These are phyloP conservation scores for Neodiprion virginianus DNA, from an alignment of 1,140 invertebrate species.

Conservation along the genomic window DNA sequence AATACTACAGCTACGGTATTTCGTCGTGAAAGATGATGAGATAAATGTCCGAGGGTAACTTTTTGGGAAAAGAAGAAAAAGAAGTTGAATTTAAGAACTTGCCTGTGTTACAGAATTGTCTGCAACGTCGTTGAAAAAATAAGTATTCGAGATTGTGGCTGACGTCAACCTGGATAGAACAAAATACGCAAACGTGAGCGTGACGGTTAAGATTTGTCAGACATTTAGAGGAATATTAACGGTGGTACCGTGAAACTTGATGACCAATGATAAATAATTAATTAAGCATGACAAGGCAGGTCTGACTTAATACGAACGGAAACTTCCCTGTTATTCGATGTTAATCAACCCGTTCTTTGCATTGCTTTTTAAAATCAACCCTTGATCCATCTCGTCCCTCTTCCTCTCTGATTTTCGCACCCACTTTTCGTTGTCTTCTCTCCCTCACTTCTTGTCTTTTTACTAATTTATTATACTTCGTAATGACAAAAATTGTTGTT, in stretches of 20 bases:
- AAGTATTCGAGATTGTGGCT: too few species aligned
- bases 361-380: not conserved
- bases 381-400: not conserved
- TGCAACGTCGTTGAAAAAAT: not conserved
- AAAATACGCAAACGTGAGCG: not conserved
- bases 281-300: not conserved
- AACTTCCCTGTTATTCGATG: not conserved
- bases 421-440: too few species aligned
- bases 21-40: too few species aligned
- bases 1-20: too few species aligned
- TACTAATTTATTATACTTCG: not conserved
- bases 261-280: not conserved
- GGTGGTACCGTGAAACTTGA: not conserved
- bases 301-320: not conserved
- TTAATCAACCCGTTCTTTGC: not conserved
- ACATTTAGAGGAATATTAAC: not conserved
- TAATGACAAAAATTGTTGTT: not conserved
- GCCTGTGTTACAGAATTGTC: not conserved
- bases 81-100: not conserved
- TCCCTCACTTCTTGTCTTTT: not conserved
- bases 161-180: not conserved
- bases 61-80: not conserved
- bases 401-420: not conserved
- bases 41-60: too few species aligned
- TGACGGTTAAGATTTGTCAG: not conserved